Evolutionary conservation across 2,113 vertebrate species (phyloP), one percentile per base, ranked within the genome.

Genomic region (Psilopsiagon aymara): DNA sequence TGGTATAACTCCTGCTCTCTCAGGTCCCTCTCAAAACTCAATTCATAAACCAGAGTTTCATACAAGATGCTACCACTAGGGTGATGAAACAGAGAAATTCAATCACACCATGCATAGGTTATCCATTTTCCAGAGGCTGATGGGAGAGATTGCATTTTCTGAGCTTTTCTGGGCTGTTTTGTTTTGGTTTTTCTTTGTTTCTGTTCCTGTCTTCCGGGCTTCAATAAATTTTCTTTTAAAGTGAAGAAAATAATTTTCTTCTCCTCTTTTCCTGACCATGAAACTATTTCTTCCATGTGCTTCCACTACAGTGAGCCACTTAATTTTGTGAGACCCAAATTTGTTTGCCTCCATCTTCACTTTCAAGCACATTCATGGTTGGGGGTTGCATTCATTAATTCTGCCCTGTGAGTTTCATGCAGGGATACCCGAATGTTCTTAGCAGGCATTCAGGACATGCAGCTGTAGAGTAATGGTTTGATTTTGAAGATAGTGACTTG

Each of bases 1-100:
- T 97, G 94, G 53, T 81, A 71, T 86, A 96, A 96, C 82, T 93
- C 76, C 86, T 95, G 85, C 68, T 97, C 95, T 96, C 96, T 64
- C 70, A 92, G 90, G 91, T 82, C 93, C 60, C n/a, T 81, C 94
- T 95, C 92, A 95, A 97, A 96, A 97, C 95, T 97, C 82, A 92
- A 91, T 96, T 96, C 84, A 95, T 95, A 96, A 96, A 82, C 80
- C 82, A 78, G 88, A 78, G 91, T 84, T 95, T 97, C 94, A 95
- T 90, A 96, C 91, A 96, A 80, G 93, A 93, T 95, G 71, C 88
- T 92, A 93, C 96, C 88, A 73, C 95, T 94, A 96, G 92, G 95
- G 92, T 94, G 94, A 95, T 95, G 94, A 95, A 95, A 87, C 90
- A 86, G 89, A 94, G 83, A 92, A 97, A 97, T 96, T 97, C 78